phyloP scores from a whole-genome alignment of 2,113 vertebrate species.

The Callospermophilus lateralis region DNA sequence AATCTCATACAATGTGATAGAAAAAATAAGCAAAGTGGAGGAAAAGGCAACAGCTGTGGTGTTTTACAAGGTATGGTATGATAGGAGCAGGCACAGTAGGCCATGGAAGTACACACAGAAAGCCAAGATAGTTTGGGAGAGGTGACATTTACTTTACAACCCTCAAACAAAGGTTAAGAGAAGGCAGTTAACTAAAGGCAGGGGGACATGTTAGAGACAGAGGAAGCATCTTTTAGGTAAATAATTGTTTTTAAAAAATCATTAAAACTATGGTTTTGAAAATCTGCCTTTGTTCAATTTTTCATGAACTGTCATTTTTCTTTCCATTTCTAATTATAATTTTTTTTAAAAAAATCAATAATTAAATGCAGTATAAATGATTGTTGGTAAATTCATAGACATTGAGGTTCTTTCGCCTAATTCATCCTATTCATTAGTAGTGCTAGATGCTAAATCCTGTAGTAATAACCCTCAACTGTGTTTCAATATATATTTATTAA shows the following conservation, averaged over 20 bases:
- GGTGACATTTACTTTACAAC: neutral
- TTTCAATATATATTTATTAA: neutral
- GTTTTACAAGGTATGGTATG: neutral
- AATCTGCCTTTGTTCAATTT: neutral
- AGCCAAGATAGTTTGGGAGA: neutral
- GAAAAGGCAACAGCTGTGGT: neutral
- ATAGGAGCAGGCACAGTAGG: neutral
- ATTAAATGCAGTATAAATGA: neutral
- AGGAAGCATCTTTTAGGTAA: neutral
- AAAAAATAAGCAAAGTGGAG: neutral
- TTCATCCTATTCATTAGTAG: neutral
- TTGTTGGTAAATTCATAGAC: neutral
- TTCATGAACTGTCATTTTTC: neutral
- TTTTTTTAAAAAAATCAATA: neutral
- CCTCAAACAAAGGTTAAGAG: neutral
- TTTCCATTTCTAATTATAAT: neutral
- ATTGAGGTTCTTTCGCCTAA: neutral
- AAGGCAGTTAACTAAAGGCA: neutral
- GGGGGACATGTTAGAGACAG: neutral
- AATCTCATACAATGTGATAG: neutral
- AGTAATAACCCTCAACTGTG: too few relatives aligned
- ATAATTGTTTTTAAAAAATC: neutral
- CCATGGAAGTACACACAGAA: neutral
- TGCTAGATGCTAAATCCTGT: neutral
- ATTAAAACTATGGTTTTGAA: conserved; percentile 14